Base-by-base conservation (phyloP, 2,888 invertebrate species). In the Blomia tropicalis region DNA sequence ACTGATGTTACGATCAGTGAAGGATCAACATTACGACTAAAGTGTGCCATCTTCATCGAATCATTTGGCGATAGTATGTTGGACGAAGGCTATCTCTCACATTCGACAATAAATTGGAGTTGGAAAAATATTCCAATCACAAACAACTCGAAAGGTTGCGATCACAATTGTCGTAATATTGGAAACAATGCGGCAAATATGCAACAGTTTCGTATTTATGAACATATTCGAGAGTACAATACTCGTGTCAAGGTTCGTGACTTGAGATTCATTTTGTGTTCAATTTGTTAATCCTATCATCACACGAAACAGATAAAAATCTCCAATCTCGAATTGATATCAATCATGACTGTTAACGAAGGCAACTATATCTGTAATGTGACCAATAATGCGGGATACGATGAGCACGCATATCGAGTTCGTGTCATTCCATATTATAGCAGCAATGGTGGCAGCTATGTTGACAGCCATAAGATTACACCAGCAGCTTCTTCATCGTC, bases 111-210 rank as follows among this genome's bases (percentile, higher is more conserved):
- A 19, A 56, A 56, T 36, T 56, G 56, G 56, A 14, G 29, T 36
- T 56, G 56, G 56, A 56, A 56, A 19, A 36, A 56, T 31, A 36
- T 56, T n/a, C 31, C 14, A 4, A 56, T 56, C 17, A 30, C 29
- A n/a, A 56, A 56, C 7, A 56, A 56, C 23, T 56, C 56, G 29
- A 31, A 36, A 56, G 56, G 56, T 4, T 56, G 56, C 29, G 56
- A 56, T 25, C 56, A 36, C n/a, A 31, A 36, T 31, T 56, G 56
- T 25, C 25, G 29, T 19, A 47, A 47, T 47, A 19, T 22, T 27
- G 27, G 27, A 11, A 47, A 47, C 22, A 19, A 47, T 27, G n/a
- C 14, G 14, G 27, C 14, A 7, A n/a, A 31, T 32, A 1, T n/a
- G 23, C 56, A 56, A 25, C 25, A 32, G 19, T 56, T 56, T 36